Base-by-base conservation (phyloP, 2,888 invertebrate species). In the Leptinotarsa rubiginosa region DNA sequence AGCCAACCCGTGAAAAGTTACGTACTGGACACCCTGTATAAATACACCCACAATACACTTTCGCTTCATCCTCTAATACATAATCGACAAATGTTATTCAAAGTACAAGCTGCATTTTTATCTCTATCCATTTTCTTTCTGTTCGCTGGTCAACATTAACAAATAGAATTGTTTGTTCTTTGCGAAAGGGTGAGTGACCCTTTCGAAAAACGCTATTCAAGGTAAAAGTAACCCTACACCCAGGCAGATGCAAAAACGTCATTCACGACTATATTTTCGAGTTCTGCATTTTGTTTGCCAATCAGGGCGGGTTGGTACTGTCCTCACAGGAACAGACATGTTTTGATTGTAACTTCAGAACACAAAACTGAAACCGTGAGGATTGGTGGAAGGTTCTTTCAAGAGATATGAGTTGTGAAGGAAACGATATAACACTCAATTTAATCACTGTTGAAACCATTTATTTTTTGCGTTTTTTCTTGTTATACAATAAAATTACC, bases 171-270 rank as follows among this genome's bases (percentile, higher is more conserved):
- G 64, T 66, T 74, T 74, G 67, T 74, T 74, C 67, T 74, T 71
- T 65, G 71, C 65, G 65, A 74, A 74, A 71, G 71, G 71, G 74
- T 71, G 41, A 68, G 68, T 80, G 81, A 81, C 81, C 81, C 81
- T 79, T 81, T 70, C 72, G 70, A 72, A 79, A 73, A 75, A 47
- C 18, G 47, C 62, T 56, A 72, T 81, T 80, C 79, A 76, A 80
- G 82, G 83, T 80, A 83, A 82, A 81, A 81, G 84, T 81, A 84
- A 83, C 82, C 82, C 82, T 83, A 83, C 68, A 84, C 81, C 76
- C 74, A 62, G 77, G 77, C 84, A 84, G 82, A 79, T 79, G 79
- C 77, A 79, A 79, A 79, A 76, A 69, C 54, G 22, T 73, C 52
- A 67, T 66, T 50, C 68, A 70, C 70, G 67, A 69, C 69, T 59